phyloP scores from a whole-genome alignment of 2,888 invertebrate species.

The Caenorhabditis sp. region DNA sequence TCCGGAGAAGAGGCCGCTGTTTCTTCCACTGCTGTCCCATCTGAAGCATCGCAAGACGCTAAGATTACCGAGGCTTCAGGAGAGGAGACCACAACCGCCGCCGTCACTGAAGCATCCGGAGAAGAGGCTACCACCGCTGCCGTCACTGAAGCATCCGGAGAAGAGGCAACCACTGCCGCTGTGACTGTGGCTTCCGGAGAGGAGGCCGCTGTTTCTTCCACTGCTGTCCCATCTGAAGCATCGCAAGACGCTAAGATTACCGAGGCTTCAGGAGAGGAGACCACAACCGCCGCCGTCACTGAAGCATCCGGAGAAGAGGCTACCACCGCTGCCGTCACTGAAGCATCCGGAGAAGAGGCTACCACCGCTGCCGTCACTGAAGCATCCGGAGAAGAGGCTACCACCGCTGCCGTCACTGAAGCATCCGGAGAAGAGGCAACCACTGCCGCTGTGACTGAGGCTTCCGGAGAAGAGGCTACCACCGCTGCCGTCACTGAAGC shows the following conservation, averaged over 20 bases:
- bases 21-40: constrained; percentile 7
- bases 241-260: not conserved
- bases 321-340: constrained; percentile 15
- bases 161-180: constrained; percentile 20
- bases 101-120: constrained; percentile 15
- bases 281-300: constrained; percentile 12
- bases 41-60: constrained; percentile 10
- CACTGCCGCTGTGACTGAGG: constrained; percentile 18
- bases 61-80: constrained; percentile 34
- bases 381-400: constrained; percentile 33
- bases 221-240: not conserved
- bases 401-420: constrained; percentile 21
- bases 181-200: constrained; percentile 47
- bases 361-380: constrained; percentile 9
- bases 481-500: constrained; percentile 7
- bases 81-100: constrained; percentile 27
- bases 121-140: constrained; percentile 24
- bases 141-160: constrained; percentile 17
- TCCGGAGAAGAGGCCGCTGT: constrained; percentile 28
- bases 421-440: constrained; percentile 34
- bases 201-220: constrained; percentile 21
- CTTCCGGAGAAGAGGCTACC: constrained; percentile 38
- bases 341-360: constrained; percentile 39
- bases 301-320: constrained; percentile 23
- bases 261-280: constrained; percentile 24